These are phyloP conservation scores for Ommatoiulus sabulosus DNA, from an alignment of 2,888 invertebrate genomes.

Conservation along the genomic window DNA sequence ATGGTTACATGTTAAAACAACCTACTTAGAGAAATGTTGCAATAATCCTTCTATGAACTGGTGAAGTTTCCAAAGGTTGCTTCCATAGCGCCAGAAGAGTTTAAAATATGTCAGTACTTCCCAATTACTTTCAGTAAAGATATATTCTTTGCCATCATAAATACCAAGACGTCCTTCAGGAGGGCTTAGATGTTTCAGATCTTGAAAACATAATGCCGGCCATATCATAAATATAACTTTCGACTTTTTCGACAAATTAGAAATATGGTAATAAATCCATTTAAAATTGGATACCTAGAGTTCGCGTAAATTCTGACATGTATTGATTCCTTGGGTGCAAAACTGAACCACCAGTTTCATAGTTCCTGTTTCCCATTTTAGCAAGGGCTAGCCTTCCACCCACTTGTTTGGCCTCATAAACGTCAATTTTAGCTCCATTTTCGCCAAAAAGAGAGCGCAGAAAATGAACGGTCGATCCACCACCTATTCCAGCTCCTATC, in stretches of 20 bases:
- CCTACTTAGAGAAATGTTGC: conserved; percentile 68
- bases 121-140: conserved; percentile 71
- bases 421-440: conserved; percentile 69
- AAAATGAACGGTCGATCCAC: conserved; percentile 73
- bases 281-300: conserved; percentile 68
- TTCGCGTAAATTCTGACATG: conserved; percentile 71
- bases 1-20: neutral
- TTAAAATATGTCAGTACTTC: conserved; percentile 68
- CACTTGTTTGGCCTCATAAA: conserved; percentile 72
- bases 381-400: conserved; percentile 73
- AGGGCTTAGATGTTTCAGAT: conserved; percentile 64
- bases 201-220: conserved; percentile 62
- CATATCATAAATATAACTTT: neutral
- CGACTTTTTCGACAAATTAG: neutral
- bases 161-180: conserved; percentile 67
- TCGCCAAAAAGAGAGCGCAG: conserved; percentile 69
- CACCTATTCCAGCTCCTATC: conserved; percentile 76
- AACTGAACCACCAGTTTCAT: conserved; percentile 74
- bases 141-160: conserved; percentile 71
- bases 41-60: conserved; percentile 68
- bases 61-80: conserved; percentile 69
- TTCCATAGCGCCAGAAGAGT: conserved; percentile 73
- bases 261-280: neutral
- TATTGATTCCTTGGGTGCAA: conserved; percentile 74
- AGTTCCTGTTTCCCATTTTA: conserved; percentile 69